phyloP scores from a whole-genome alignment of 2,113 vertebrate species.

The Corvus moneduloides region DNA sequence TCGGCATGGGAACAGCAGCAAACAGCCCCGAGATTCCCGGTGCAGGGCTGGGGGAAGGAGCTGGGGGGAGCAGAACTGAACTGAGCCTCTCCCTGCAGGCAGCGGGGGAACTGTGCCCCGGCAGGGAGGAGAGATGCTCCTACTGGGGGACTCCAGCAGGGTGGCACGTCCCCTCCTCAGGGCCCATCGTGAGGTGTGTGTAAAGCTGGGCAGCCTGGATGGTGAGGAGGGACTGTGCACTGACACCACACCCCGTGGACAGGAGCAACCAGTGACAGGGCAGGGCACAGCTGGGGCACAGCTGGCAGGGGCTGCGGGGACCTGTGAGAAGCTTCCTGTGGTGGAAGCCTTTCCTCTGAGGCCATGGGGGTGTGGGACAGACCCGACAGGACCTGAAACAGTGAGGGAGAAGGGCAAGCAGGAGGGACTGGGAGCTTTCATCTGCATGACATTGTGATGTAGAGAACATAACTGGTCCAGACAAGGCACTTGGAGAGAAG shows the following conservation, averaged over 20 bases:
- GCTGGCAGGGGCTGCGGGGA: neutral
- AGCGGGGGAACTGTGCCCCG: neutral
- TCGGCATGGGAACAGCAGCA: neutral
- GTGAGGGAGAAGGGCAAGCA: neutral
- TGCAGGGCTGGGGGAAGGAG: neutral
- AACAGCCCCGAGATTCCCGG: neutral
- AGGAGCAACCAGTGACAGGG: neutral
- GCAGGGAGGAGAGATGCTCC: neutral
- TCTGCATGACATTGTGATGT: fast-evolving
- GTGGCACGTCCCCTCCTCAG: fast-evolving
- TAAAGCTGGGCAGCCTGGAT: neutral
- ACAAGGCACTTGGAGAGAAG: neutral
- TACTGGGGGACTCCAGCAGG: neutral
- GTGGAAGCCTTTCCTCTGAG: neutral
- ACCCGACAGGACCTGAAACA: neutral
- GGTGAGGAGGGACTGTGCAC: neutral
- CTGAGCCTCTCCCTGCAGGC: neutral
- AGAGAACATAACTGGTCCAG: neutral
- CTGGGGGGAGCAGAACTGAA: neutral
- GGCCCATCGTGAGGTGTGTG: neutral
- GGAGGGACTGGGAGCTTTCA: neutral
- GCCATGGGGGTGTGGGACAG: neutral
- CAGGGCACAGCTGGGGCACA: neutral
- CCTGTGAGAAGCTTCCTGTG: neutral
- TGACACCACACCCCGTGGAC: fast-evolving